A percentile compares a stretch with the other conserved stretches of the same genome.
Conservation (phyloP, 2,797 vertebrate species). For the Sebastes matsubarae region DNA sequence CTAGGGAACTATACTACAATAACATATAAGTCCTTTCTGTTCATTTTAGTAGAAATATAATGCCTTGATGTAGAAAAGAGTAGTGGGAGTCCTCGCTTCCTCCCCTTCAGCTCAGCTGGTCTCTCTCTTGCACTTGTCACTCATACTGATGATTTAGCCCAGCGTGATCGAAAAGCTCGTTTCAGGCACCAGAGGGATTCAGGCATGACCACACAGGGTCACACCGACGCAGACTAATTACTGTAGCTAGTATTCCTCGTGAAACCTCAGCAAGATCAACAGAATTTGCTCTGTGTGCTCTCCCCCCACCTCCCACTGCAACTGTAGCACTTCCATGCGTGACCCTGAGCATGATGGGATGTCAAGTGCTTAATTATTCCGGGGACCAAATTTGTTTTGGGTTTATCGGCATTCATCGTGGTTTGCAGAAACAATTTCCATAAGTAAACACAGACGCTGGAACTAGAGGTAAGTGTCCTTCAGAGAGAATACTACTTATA, state of each 20-base stretch:
- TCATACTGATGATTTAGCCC: conserved; percentile 1
- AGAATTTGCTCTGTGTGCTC: not conserved
- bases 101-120: not conserved
- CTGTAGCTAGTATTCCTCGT: not conserved
- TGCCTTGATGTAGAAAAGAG: not conserved
- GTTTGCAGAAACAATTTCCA: not conserved
- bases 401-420: not conserved
- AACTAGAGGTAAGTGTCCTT: not conserved
- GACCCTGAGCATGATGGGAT: not conserved
- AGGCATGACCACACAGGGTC: not conserved
- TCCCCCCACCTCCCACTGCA: not conserved
- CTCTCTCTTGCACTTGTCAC: not conserved
- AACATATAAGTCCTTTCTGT: not conserved
- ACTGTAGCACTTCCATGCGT: not conserved
- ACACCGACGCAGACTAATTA: not conserved
- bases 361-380: not conserved
- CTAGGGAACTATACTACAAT: not conserved
- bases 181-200: not conserved
- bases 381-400: not conserved
- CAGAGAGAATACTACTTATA: not conserved
- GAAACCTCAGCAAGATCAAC: not conserved
- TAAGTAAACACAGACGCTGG: not conserved
- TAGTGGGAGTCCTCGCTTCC: conserved; percentile 11
- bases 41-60: not conserved
- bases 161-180: conserved; percentile 4